These are phyloP conservation scores for Holocentrus rufus DNA, from an alignment of 2,797 vertebrate genomes.

Conservation along the genomic window DNA sequence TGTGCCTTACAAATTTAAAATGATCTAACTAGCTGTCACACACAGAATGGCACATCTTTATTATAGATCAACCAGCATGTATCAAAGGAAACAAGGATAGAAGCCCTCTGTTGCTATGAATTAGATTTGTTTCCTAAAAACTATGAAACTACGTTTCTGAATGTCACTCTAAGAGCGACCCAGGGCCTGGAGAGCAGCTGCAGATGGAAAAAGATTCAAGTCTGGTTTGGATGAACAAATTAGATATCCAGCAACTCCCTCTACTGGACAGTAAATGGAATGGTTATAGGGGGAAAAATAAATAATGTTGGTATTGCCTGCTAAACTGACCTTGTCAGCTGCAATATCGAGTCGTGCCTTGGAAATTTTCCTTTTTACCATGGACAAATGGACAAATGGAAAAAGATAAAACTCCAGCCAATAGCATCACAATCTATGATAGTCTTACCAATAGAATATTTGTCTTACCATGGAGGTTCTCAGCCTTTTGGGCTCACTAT, in stretches of 20 bases:
- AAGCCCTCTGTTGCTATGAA: no score
- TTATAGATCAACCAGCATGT: no score
- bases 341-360: neutral
- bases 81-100: no score
- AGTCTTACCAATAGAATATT: neutral
- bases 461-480: neutral
- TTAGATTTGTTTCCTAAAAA: neutral
- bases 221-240: conserved; percentile 3
- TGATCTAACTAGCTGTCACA: neutral
- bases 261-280: conserved; percentile 59
- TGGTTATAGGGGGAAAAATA: neutral
- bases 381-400: neutral
- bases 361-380: neutral
- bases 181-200: neutral
- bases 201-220: neutral
- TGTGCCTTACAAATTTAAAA: neutral
- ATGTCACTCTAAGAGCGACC: neutral
- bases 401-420: neutral
- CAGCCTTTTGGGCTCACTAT: conserved; percentile 21
- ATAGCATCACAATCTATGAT: neutral
- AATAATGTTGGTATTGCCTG: neutral
- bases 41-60: neutral
- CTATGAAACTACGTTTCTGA: neutral
- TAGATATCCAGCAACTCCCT: conserved; percentile 58
- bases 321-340: neutral